Percentiles rank a stretch among this genome's conserved stretches.
Evolutionary conservation across 2,888 invertebrate species (phyloP).

Genomic region (Antheraea yamamai): DNA sequence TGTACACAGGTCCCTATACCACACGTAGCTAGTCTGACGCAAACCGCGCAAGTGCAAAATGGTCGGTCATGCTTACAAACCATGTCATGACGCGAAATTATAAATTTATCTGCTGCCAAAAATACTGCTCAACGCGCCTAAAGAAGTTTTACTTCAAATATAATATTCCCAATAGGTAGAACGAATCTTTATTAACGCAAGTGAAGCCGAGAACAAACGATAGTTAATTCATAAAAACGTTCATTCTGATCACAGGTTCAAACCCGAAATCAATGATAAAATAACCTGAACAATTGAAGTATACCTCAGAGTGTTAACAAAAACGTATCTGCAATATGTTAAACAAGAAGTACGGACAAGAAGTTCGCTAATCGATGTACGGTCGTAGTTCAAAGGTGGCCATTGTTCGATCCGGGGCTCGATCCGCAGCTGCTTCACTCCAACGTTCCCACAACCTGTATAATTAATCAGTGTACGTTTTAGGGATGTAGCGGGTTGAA

Average conservation of each 20-base stretch:
- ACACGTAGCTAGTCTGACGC: no score
- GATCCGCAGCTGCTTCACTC: constrained; percentile 15
- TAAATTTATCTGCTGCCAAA: no score
- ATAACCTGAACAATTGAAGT: neutral
- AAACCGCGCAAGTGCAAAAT: no score
- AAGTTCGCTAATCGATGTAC: constrained; percentile 19
- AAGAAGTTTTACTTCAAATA: no score
- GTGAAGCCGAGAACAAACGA: no score
- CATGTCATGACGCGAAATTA: no score
- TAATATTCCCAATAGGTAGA: no score
- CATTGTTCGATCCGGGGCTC: constrained; percentile 10
- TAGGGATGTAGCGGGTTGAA: constrained; percentile 12
- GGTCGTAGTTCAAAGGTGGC: constrained; percentile 7
- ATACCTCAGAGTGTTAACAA: neutral
- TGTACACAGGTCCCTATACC: no score
- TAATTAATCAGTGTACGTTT: constrained; percentile 21
- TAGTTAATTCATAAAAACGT: neutral
- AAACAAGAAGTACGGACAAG: constrained; percentile 16
- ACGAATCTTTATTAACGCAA: no score
- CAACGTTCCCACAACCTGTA: constrained; percentile 4
- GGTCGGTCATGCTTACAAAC: no score
- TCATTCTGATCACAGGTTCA: neutral
- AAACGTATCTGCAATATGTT: constrained; percentile 1
- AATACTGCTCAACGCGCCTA: no score
- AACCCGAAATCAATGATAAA: neutral